These are phyloP conservation scores for Sturmia bella DNA, from an alignment of 2,888 invertebrate species.

Conservation along the genomic window DNA sequence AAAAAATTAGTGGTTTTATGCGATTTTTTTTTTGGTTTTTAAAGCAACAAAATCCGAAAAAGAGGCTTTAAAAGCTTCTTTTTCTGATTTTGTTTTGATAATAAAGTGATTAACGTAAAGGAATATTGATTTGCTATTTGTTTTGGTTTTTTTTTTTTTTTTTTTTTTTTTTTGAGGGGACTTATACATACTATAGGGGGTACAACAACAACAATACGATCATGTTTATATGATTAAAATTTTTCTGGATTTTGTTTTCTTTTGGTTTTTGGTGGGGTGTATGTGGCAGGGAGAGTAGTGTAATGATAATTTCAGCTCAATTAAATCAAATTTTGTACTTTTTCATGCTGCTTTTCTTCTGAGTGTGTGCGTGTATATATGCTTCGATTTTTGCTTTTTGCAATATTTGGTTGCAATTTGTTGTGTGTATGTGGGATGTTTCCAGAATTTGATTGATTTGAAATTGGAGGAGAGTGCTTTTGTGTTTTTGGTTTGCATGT, in stretches of 20 bases:
- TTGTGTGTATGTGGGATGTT: slow-evolving; percentile 21
- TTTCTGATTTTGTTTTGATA: too few species aligned
- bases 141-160: too few species aligned
- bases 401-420: slow-evolving; percentile 24
- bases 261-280: slow-evolving; percentile 28
- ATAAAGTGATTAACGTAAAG: too few species aligned
- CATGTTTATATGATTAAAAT: slow-evolving; percentile 18
- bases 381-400: slow-evolving; percentile 31
- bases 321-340: slow-evolving; percentile 61
- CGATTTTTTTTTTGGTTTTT: background rate
- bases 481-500: background rate
- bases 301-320: slow-evolving; percentile 61
- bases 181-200: background rate
- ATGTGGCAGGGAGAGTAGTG: slow-evolving; percentile 20
- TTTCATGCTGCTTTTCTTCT: slow-evolving; percentile 55
- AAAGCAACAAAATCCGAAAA: too few species aligned
- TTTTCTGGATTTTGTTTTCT: background rate
- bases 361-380: background rate
- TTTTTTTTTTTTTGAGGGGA: background rate
- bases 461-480: slow-evolving; percentile 9
- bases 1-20: too few species aligned
- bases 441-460: slow-evolving; percentile 39
- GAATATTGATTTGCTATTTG: too few species aligned
- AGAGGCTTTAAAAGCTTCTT: too few species aligned
- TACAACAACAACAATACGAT: slow-evolving; percentile 22